Evolutionary conservation across 2,888 invertebrate genomes (phyloP), one percentile per base, ranked within the genome.

Genomic region (Phengaris alcon): DNA sequence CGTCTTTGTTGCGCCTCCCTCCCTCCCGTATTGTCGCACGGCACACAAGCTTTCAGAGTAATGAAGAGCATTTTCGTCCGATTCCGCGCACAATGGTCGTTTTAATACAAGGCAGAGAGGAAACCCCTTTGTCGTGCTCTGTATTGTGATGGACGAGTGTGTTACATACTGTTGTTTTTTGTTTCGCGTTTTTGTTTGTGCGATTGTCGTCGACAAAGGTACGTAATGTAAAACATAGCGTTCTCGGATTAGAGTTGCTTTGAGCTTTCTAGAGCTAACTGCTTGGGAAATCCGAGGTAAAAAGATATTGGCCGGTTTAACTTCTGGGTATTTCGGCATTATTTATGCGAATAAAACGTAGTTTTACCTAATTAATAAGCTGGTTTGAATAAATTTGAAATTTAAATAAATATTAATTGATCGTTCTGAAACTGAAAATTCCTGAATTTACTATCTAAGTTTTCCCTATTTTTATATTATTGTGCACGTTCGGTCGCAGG

Each of bases 61-160:
- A 94, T 94, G 94, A 94, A 94, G 93, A 94, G 93, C 92, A 93
- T 93, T 94, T 94, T 93, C 93, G 93, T 93, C 92, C 93, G 93
- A 94, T 93, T 93, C 89, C 83, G 88, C 85, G 76, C 84, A 93
- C 93, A 93, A 93, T 92, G 82, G 85, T 78, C 84, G 88, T 90
- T 92, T 90, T 93, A 92, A 91, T 92, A 93, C 93, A 89, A 92
- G 87, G 90, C 85, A 84, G 90, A 91, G 90, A 92, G 90, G 90
- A 89, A 88, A 88, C 84, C 88, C 87, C 87, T 89, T 93, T 93
- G 92, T 93, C 87, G 82, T 82, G 79, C 74, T 78, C 78, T 78
- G 88, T 86, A 91, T 92, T 91, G 92, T 91, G 84, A 85, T 86
- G 85, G 87, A 84, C 88, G 90, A 89, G 88, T 91, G 88, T 90